Evolutionary conservation across 35 echinoderm and acorn worm species (phyloP), one percentile per base, ranked within the genome.

Genomic region (Holothuria glaberrima): DNA sequence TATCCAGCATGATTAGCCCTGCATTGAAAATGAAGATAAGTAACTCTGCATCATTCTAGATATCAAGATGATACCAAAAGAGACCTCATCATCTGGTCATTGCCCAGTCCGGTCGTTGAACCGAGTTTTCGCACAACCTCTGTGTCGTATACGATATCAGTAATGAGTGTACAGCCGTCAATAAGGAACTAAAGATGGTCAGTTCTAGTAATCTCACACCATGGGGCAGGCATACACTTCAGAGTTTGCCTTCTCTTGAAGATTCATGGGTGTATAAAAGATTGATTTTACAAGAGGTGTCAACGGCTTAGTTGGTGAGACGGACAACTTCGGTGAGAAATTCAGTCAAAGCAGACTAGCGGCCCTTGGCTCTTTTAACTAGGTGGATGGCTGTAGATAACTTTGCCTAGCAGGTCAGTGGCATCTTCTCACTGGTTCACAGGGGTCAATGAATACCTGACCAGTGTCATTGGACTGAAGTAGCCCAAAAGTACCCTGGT

Each of bases 301-400:
- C 59, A 84, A 84, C 56, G 36, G 80, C 80, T 84, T n/a, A 63
- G 52, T 38, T 25, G 28, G 56, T 63, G 80, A 84, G 57, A 58
- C 30, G 80, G 80, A 84, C 80, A 84, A 84, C 54, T 84, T 84
- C 19, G 58, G 80, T 61, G 80, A n/a, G 59, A 84, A 84, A 84
- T 30, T 48, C 80, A 63, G 27, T 63, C 34, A 61, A 26, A 63
- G 80, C 52, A 84, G 52, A 84, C 52, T 84, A 38, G 61, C 80
- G 59, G 80, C 80, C 80, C 59, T 84, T 61, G 80, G 80, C 80
- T 61, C 57, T 84, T 63, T 63, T 30, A 84, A 84, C 58, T 84
- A 38, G 80, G 80, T 63, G 56, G 32, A 84, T 61, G 80, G 54
- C 52, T 58, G 20, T 25, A 84, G 80, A 57, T 84, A 9, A 84